phyloP scores from a whole-genome alignment of 64 coral and sea anemone genomes.

The Hydrozoanthus tunicans region DNA sequence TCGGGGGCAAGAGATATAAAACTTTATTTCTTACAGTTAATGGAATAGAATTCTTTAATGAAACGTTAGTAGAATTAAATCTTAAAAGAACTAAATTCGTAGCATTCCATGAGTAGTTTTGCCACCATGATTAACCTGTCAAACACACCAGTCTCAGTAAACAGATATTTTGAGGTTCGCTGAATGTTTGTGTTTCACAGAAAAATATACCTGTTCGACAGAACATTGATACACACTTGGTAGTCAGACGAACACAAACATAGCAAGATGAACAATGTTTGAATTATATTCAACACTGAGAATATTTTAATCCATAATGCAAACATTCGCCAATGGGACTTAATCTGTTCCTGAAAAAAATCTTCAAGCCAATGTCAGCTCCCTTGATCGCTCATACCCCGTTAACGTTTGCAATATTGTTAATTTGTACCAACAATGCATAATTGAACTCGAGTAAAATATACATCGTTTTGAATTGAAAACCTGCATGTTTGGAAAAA shows the following conservation, averaged over 20 bases:
- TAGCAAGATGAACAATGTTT: not conserved
- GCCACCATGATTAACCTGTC: slow-evolving; percentile 38
- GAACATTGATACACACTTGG: not conserved
- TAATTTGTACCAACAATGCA: slow-evolving; percentile 12
- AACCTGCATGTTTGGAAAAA: slow-evolving; percentile 16
- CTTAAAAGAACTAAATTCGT: slow-evolving; percentile 8
- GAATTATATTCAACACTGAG: not conserved
- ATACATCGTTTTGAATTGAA: slow-evolving; percentile 3
- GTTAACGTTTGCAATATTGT: too few relatives aligned
- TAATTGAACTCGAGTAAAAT: slow-evolving; percentile 9
- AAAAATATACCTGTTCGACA: slow-evolving; percentile 40
- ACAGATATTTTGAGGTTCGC: slow-evolving; percentile 48
- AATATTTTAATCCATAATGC: too few relatives aligned
- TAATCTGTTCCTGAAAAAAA: too few relatives aligned
- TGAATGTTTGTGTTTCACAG: not conserved
- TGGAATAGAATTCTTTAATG: not conserved
- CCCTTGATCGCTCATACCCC: too few relatives aligned
- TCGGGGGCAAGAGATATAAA: not conserved
- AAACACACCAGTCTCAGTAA: not conserved
- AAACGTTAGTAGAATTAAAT: not conserved
- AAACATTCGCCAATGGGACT: too few relatives aligned
- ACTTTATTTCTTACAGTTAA: not conserved
- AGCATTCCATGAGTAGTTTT: slow-evolving; percentile 1
- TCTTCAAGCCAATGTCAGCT: too few relatives aligned
- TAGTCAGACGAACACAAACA: not conserved